A percentile compares a stretch with the other conserved stretches of the same genome.
Conservation (phyloP, 2,888 invertebrate genomes). For the Noctua janthe region DNA sequence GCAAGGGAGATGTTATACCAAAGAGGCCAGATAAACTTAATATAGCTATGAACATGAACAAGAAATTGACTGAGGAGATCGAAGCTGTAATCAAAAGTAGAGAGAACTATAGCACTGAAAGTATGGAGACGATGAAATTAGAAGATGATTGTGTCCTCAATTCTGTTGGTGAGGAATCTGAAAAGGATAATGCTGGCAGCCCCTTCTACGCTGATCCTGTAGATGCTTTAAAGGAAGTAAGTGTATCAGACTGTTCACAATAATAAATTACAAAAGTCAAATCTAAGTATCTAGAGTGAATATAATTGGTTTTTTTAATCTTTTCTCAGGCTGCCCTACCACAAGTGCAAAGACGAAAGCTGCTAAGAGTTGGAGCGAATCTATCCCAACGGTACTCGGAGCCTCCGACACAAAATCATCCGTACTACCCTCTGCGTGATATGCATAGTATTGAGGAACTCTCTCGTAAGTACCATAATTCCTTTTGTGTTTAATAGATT, state of each 20-base stretch:
- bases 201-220: constrained; percentile 98
- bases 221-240: constrained; percentile 93
- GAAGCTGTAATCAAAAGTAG: constrained; percentile 84
- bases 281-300: background rate
- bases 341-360: constrained; percentile 86
- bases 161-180: constrained; percentile 79
- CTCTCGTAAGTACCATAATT: constrained; percentile 81
- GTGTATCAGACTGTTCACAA: constrained; percentile 40
- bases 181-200: constrained; percentile 93
- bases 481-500: background rate
- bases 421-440: constrained; percentile 87
- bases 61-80: constrained; percentile 88
- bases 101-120: constrained; percentile 84
- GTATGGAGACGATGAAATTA: constrained; percentile 88
- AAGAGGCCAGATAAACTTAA: constrained; percentile 89
- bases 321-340: constrained; percentile 81
- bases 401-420: constrained; percentile 89
- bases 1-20: constrained; percentile 86
- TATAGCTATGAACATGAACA: constrained; percentile 87
- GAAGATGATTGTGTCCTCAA: constrained; percentile 82
- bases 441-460: constrained; percentile 90
- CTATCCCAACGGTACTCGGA: constrained; percentile 91
- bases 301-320: constrained; percentile 1
- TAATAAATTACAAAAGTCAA: background rate
- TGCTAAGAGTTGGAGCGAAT: constrained; percentile 83